phyloP scores from a whole-genome alignment of 2,113 vertebrate species.

The Alces alces region DNA sequence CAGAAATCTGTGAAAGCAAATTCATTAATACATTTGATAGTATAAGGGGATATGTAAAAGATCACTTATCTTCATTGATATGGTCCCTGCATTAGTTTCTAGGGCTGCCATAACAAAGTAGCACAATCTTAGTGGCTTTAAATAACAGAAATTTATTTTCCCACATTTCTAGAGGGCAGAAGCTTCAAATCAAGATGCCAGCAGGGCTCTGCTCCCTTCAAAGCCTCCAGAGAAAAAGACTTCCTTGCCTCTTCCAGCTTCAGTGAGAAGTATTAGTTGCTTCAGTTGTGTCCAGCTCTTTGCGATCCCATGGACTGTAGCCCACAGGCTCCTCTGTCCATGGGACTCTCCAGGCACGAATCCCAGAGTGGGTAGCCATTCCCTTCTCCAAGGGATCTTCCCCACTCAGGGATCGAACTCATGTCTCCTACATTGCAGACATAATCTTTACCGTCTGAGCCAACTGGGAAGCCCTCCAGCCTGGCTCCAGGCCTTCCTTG shows the following conservation, averaged over 20 bases:
- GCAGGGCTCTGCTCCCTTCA: background rate
- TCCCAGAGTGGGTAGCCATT: background rate
- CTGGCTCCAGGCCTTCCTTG: background rate
- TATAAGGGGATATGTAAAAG: conserved; percentile 54
- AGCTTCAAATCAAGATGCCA: background rate
- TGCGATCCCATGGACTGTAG: background rate
- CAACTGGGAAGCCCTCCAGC: background rate
- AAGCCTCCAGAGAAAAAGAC: background rate
- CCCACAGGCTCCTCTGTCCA: background rate
- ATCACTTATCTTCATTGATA: background rate
- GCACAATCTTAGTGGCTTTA: background rate
- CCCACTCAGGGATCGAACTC: background rate
- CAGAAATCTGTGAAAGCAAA: conserved; percentile 56
- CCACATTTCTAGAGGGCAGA: background rate
- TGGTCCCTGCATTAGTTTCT: background rate
- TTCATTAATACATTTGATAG: conserved; percentile 62
- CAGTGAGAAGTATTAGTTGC: background rate
- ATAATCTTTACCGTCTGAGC: background rate
- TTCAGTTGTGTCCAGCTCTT: background rate
- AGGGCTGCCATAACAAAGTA: background rate
- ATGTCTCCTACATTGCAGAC: background rate
- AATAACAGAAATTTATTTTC: background rate
- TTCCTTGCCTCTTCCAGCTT: background rate
- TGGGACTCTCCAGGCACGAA: background rate
- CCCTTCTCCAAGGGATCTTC: background rate